These are phyloP conservation scores for Tenualosa thibaudeaui DNA, from an alignment of 2,797 vertebrate species.

Conservation along the genomic window DNA sequence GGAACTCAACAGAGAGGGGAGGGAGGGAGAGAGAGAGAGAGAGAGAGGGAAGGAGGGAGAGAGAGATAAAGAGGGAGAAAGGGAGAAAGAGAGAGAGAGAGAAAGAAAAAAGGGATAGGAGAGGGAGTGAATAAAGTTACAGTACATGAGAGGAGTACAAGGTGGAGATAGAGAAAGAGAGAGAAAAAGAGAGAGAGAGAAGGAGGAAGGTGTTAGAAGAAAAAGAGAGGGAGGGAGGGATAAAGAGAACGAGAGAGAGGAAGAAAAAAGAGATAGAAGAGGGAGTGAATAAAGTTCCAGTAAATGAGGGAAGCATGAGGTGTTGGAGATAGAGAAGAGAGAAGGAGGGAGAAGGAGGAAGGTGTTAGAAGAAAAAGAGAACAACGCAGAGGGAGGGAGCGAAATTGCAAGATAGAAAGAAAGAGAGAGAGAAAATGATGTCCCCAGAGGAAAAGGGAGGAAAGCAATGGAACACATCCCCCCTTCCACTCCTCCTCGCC, in stretches of 20 bases:
- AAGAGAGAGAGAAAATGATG: not conserved
- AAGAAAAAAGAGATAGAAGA: not conserved
- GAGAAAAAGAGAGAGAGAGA: slow-evolving; percentile 32
- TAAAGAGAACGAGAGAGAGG: not conserved
- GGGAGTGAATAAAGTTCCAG: not conserved
- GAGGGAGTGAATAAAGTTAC: not conserved
- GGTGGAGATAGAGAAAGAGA: slow-evolving; percentile 29
- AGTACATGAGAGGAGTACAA: not conserved
- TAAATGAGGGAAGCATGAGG: not conserved
- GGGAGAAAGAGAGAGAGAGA: not conserved
- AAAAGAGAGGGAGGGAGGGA: not conserved
- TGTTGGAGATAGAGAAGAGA: not conserved
- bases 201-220: not conserved
- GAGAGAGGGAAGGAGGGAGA: slow-evolving; percentile 3
- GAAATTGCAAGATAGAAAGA: not conserved
- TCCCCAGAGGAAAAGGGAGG: not conserved
- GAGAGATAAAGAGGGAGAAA: not conserved
- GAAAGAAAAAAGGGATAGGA: not conserved
- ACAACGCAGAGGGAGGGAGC: not conserved
- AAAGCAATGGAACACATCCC: not conserved
- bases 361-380: not conserved
- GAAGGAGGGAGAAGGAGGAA: not conserved
- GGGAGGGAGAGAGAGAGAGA: slow-evolving; percentile 28
- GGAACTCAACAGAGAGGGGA: slow-evolving; percentile 49
- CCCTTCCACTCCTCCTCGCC: not conserved